phyloP scores from a whole-genome alignment of 2,888 invertebrate genomes.

The Eupithecia vulgata region DNA sequence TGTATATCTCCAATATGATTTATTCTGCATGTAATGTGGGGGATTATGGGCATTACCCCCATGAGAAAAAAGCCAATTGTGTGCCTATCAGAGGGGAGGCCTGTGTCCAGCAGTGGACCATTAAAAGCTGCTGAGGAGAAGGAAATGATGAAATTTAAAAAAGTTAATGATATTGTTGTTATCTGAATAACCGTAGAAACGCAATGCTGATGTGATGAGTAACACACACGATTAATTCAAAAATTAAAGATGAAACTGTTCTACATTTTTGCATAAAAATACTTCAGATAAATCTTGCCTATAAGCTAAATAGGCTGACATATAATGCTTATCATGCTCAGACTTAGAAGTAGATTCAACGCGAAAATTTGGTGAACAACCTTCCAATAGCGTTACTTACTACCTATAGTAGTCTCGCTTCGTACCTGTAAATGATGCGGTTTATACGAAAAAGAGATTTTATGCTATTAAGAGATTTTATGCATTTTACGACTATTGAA shows the following conservation, averaged over 20 bases:
- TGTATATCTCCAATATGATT: too few relatives aligned
- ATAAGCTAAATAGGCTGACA: neutral
- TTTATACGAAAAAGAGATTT: neutral
- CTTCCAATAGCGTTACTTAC: neutral
- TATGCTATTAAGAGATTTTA: neutral
- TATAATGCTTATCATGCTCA: neutral
- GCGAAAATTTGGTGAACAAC: neutral
- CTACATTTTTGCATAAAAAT: conserved; percentile 33
- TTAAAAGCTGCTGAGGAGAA: too few relatives aligned
- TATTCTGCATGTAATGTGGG: too few relatives aligned
- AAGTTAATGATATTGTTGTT: neutral
- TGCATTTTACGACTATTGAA: neutral
- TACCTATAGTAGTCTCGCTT: neutral
- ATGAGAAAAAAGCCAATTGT: too few relatives aligned
- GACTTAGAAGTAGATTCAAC: neutral
- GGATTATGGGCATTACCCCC: too few relatives aligned
- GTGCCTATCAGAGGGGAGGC: too few relatives aligned
- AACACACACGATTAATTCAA: conserved; percentile 30
- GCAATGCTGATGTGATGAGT: neutral
- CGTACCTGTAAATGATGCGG: neutral
- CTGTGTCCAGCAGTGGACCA: too few relatives aligned
- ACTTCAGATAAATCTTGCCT: conserved; percentile 33
- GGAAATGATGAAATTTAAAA: neutral
- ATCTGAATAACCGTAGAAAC: neutral
- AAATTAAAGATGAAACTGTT: conserved; percentile 36